Conservation (phyloP, 2,797 vertebrate species). For the Garrulus glandarius region DNA sequence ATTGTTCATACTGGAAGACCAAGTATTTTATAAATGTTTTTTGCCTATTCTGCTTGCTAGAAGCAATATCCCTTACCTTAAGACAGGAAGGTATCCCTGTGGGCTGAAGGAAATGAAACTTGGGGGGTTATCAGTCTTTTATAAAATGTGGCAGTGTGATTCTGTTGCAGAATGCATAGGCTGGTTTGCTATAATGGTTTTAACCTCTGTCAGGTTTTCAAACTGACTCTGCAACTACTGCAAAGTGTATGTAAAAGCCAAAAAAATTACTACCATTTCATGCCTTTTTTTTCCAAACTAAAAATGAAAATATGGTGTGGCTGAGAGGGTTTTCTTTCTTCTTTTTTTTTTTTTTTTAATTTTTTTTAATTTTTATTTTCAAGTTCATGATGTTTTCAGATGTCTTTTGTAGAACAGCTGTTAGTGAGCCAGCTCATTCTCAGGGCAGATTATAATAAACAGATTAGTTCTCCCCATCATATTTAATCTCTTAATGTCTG, state of each 20-base stretch:
- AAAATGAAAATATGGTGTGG: neutral
- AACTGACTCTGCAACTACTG: neutral
- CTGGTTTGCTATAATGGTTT: neutral
- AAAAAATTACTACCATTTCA: neutral
- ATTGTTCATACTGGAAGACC: neutral
- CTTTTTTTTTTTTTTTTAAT: too few species aligned
- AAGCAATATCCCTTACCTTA: neutral
- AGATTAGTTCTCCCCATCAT: neutral
- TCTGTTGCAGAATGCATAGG: neutral
- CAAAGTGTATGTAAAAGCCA: neutral
- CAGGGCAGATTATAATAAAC: neutral
- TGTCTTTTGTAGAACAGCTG: neutral
- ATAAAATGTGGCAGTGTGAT: neutral
- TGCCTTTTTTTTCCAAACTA: neutral
- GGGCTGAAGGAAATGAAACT: neutral
- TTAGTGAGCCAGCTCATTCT: neutral
- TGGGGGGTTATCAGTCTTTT: neutral
- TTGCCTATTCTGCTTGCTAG: neutral
- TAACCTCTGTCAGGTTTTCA: neutral
- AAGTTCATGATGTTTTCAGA: neutral
- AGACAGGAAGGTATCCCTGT: neutral
- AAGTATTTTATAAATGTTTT: neutral
- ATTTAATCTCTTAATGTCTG: neutral
- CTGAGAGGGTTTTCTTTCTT: neutral
- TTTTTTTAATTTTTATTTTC: neutral